Base-by-base conservation (phyloP, 2,888 invertebrate species). In the Arrhopalites spinosus region DNA sequence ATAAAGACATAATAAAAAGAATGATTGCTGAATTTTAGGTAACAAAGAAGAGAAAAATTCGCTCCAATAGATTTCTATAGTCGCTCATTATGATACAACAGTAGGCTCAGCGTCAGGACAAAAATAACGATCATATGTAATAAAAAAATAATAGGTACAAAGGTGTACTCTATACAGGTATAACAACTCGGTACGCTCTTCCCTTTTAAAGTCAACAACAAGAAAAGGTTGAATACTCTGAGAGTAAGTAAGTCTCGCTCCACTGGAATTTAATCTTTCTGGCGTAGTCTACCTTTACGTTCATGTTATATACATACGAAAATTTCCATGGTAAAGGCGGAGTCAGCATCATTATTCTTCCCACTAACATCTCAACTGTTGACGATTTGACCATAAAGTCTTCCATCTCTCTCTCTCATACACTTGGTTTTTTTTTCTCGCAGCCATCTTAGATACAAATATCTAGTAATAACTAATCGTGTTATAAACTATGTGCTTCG, bases 301-400 rank as follows among this genome's bases (percentile, higher is more conserved):
- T 29, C 50, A 20, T 45, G 50, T n/a, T n/a, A n/a, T n/a, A n/a
- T n/a, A n/a, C 23, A 27, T 43, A 45, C 29, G 27, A 61, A 50
- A 72, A 36, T 63, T 72, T 64, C 72, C 72, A 61, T 63, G 63
- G 36, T 30, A 8, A 25, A 64, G 72, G 72, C 72, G 72, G 72
- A 72, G 72, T 64, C 50, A 63, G 56, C 15, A 72, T 50, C 72
- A 72, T 72, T 72, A 72, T 47, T 63, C 72, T 72, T 72, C 64
- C 72, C 64, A 72, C 72, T 63, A 72, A 72, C 72, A 63, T 72
- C 72, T 63, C 72, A 72, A 72, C 63, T 72, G 63, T 64, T 72
- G 61, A 63, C 47, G 63, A 15, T 27, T 23, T 72, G 64, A 64
- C 72, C 72, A 72, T 72, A 63, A 64, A 47, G 72, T 63, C 72